These are phyloP conservation scores for Girardinichthys multiradiatus DNA, from an alignment of 2,113 vertebrate species.

Conservation along the genomic window DNA sequence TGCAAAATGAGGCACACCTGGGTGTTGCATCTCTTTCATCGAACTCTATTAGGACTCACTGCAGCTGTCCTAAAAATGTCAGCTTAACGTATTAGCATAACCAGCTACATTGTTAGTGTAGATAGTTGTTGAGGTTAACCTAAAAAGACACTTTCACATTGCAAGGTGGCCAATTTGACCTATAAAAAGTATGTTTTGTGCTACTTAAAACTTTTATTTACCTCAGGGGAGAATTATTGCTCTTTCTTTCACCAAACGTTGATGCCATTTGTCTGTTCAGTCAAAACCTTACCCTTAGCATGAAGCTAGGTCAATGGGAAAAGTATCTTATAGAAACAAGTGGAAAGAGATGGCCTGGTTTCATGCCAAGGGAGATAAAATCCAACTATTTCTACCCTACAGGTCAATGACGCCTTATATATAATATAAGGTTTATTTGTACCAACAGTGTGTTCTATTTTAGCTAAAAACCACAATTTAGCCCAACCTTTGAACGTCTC, in stretches of 20 bases:
- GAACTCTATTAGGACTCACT: background rate
- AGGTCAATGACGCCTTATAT: background rate
- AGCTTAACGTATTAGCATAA: background rate
- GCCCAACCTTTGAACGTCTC: background rate
- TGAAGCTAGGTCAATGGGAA: background rate
- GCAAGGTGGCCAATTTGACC: background rate
- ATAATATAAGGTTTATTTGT: background rate
- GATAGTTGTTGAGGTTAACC: background rate
- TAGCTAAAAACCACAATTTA: background rate
- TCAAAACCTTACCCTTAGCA: background rate
- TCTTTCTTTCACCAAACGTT: background rate
- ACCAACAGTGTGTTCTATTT: background rate
- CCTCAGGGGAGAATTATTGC: background rate
- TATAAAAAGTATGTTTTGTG: background rate
- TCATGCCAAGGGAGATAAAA: background rate
- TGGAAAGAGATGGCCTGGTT: background rate
- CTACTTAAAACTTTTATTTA: background rate
- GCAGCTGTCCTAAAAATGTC: slow-evolving; percentile 8
- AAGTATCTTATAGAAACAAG: background rate
- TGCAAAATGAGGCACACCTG: background rate
- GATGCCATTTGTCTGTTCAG: background rate
- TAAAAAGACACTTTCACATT: background rate
- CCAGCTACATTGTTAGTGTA: background rate
- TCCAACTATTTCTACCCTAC: background rate
- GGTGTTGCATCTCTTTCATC: background rate